phyloP scores from a whole-genome alignment of 2,888 invertebrate species.

The Drosophila affinis region DNA sequence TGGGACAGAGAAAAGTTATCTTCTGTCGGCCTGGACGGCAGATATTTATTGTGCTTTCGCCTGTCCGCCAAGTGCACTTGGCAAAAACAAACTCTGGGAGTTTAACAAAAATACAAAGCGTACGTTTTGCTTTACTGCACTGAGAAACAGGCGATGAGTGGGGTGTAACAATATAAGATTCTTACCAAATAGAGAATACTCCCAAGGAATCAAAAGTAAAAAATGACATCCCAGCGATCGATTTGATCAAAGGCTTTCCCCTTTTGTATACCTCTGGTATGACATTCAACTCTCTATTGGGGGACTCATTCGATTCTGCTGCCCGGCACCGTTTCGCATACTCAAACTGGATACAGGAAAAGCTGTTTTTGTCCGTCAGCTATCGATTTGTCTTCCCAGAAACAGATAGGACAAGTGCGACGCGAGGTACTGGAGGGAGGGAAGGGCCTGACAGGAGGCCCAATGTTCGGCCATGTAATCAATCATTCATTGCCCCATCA shows the following conservation, averaged over 20 bases:
- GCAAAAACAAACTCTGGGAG: slow-evolving; percentile 64
- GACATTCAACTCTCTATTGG: background rate
- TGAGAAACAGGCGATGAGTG: background rate
- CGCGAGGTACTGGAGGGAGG: background rate
- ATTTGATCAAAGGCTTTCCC: no score
- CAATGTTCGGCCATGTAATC: slow-evolving; percentile 52
- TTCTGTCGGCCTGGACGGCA: background rate
- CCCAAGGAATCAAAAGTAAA: no score
- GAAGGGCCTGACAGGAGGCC: background rate
- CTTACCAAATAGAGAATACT: no score
- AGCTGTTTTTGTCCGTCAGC: slow-evolving; percentile 8
- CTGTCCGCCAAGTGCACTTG: slow-evolving; percentile 52
- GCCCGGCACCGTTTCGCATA: no score
- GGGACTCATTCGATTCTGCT: no score
- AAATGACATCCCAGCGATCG: background rate
- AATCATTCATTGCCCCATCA: slow-evolving; percentile 60
- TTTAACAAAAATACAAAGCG: slow-evolving; percentile 29
- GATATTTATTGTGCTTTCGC: slow-evolving; percentile 40
- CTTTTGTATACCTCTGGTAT: no score
- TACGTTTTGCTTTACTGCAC: slow-evolving; percentile 41
- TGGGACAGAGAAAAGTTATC: background rate
- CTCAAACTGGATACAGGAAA: background rate
- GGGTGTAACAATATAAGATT: background rate
- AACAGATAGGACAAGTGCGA: slow-evolving; percentile 15
- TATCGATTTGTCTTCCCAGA: slow-evolving; percentile 39